Percentiles rank a stretch among this genome's conserved stretches.
These are phyloP conservation scores for Chionoecetes opilio DNA, from an alignment of 1,140 invertebrate species.

Conservation along the genomic window DNA sequence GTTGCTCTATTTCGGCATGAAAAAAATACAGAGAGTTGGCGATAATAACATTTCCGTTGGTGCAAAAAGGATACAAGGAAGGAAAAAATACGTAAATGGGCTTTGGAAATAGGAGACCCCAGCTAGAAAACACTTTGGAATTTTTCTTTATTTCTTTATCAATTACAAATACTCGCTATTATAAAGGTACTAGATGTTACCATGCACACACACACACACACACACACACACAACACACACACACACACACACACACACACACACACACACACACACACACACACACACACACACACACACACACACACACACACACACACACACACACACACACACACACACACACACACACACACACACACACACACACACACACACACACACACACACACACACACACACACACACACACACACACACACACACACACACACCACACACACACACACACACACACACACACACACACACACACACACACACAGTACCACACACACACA, in stretches of 20 bases:
- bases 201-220: too few species aligned
- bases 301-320: background rate
- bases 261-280: conserved; percentile 14
- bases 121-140: too few species aligned
- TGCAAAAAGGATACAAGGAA: background rate
- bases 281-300: background rate
- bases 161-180: background rate
- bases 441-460: background rate
- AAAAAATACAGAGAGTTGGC: background rate
- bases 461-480: conserved; percentile 18
- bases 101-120: too few species aligned
- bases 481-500: background rate
- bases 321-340: conserved; percentile 18
- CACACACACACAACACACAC: too few species aligned
- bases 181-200: background rate
- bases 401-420: conserved; percentile 27
- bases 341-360: conserved; percentile 18
- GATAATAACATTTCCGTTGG: background rate
- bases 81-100: background rate
- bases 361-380: conserved; percentile 18
- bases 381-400: conserved; percentile 18
- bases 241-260: conserved; percentile 18
- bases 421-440: background rate
- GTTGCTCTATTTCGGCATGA: background rate
- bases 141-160: too few species aligned